phyloP scores from a whole-genome alignment of 1,140 invertebrate species.

The Nasonia vitripennis region DNA sequence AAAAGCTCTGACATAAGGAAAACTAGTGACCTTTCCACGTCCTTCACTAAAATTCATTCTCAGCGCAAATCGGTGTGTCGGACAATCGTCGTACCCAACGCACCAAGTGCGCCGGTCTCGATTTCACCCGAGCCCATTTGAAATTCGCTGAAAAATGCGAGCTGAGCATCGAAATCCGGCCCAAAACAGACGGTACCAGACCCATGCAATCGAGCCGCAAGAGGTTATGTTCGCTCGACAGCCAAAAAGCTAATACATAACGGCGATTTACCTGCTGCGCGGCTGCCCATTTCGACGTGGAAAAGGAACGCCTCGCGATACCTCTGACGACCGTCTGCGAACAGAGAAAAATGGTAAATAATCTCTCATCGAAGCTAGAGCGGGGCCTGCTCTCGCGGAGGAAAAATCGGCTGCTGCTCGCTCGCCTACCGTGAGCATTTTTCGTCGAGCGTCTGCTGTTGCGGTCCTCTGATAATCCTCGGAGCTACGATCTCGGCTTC shows the following conservation, averaged over 20 bases:
- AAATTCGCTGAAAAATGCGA: too few relatives aligned
- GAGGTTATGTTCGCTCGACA: neutral
- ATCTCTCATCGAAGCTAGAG: neutral
- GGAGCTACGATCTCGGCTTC: neutral
- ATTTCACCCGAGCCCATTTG: too few relatives aligned
- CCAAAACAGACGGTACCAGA: neutral
- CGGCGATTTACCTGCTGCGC: constrained; percentile 74
- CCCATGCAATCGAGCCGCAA: neutral
- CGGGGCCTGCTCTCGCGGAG: too few relatives aligned
- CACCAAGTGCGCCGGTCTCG: neutral
- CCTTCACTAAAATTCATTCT: constrained; percentile 49
- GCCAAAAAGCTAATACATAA: neutral
- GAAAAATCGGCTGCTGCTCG: neutral
- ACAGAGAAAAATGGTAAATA: constrained; percentile 12
- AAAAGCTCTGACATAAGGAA: neutral
- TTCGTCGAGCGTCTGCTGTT: neutral
- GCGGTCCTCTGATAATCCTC: neutral
- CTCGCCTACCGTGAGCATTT: constrained; percentile 40
- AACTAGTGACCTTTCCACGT: constrained; percentile 57
- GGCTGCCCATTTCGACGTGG: constrained; percentile 76
- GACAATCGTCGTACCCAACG: neutral
- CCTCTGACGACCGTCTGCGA: constrained; percentile 66
- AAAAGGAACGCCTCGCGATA: constrained; percentile 75
- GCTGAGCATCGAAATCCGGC: too few relatives aligned
- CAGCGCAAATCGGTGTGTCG: neutral